phyloP scores from a whole-genome alignment of 2,888 invertebrate genomes.

The Gisinianus flammeolus region DNA sequence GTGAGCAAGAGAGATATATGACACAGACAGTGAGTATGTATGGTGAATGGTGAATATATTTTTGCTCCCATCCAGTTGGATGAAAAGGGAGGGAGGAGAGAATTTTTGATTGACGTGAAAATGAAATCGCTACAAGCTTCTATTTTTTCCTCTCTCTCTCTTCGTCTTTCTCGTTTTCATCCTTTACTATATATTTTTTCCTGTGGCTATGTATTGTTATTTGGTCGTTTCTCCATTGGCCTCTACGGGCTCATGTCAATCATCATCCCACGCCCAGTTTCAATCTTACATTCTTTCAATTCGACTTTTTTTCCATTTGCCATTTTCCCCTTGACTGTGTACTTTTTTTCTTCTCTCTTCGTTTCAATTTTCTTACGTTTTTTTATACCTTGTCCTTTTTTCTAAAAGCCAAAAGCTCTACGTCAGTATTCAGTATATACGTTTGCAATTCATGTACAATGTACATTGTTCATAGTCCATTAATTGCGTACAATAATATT shows the following conservation, averaged over 20 bases:
- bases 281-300: slow-evolving; percentile 39
- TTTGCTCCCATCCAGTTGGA: slow-evolving; percentile 6
- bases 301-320: slow-evolving; percentile 12
- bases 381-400: not conserved
- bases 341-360: slow-evolving; percentile 1
- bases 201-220: slow-evolving; percentile 37
- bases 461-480: no score
- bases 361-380: not conserved
- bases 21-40: not conserved
- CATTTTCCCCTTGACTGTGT: slow-evolving; percentile 12
- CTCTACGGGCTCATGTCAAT: slow-evolving; percentile 43
- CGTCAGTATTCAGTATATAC: not conserved
- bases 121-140: slow-evolving; percentile 39
- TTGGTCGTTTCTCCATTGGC: slow-evolving; percentile 40
- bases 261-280: slow-evolving; percentile 47
- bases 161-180: slow-evolving; percentile 19
- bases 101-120: slow-evolving; percentile 45
- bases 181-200: slow-evolving; percentile 32
- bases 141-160: slow-evolving; percentile 22
- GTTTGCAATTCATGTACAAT: no score
- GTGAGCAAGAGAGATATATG: not conserved
- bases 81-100: slow-evolving; percentile 33
- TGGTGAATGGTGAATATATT: slow-evolving; percentile 4
- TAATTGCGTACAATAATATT: no score
- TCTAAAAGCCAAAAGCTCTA: not conserved